phyloP scores from a whole-genome alignment of 2,113 vertebrate genomes.

The Petroica traversi region DNA sequence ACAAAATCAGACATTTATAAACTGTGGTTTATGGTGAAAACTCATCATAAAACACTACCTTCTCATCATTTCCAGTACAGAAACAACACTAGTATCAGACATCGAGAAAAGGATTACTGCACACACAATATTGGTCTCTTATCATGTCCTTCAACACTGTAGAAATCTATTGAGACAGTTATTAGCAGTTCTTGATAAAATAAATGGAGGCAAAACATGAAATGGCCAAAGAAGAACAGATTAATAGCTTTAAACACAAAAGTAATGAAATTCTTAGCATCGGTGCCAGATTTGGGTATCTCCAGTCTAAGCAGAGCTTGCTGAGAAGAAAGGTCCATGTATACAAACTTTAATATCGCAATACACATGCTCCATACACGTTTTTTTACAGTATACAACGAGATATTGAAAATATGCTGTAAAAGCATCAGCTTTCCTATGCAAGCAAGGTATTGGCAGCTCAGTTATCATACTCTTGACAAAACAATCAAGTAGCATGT shows the following conservation, averaged over 20 bases:
- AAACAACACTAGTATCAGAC: background rate
- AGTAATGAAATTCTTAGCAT: background rate
- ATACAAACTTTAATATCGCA: background rate
- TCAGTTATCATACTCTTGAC: background rate
- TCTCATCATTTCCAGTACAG: background rate
- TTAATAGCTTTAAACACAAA: background rate
- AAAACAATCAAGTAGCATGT: background rate
- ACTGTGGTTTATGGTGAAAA: background rate
- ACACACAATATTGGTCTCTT: background rate
- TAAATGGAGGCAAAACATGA: background rate
- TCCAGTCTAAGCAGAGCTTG: background rate
- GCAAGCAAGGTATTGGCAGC: background rate
- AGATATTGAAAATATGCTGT: background rate
- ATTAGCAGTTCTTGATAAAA: background rate
- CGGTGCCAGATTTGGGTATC: background rate
- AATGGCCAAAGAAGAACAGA: background rate
- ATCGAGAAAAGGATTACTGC: background rate
- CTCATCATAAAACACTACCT: background rate
- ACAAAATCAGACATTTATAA: constrained; percentile 11
- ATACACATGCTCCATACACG: background rate
- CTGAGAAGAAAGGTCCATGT: background rate
- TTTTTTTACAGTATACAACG: background rate
- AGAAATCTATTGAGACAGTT: background rate
- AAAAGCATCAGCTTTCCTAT: background rate
- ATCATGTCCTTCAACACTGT: background rate